phyloP scores from a whole-genome alignment of 2,888 invertebrate species.

The Trachelus iudaicus region DNA sequence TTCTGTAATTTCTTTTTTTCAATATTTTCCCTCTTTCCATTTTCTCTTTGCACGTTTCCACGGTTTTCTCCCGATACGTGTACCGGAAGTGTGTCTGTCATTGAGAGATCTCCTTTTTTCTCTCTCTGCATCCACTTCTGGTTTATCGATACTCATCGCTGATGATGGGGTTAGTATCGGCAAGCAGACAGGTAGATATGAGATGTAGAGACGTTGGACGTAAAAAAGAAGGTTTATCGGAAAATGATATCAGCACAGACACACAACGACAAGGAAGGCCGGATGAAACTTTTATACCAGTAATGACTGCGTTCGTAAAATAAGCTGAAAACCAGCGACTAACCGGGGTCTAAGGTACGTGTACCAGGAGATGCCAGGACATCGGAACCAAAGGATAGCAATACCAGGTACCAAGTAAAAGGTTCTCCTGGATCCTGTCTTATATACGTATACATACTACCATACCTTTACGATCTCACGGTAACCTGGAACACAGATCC shows the following conservation, averaged over 20 bases:
- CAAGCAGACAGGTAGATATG: background rate
- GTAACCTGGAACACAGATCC: background rate
- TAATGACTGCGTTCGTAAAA: background rate
- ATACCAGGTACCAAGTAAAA: background rate
- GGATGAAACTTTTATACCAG: slow-evolving; percentile 32
- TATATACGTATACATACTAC: background rate
- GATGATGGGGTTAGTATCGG: background rate
- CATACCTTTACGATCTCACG: background rate
- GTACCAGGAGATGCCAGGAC: background rate
- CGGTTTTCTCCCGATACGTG: background rate
- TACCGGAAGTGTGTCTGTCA: background rate
- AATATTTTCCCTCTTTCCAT: slow-evolving; percentile 7
- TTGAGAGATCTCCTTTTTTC: background rate
- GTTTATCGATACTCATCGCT: background rate
- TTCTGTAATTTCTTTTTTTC: slow-evolving; percentile 7
- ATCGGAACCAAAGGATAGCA: background rate
- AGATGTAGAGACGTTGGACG: background rate
- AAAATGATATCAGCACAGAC: slow-evolving; percentile 43
- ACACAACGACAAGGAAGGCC: slow-evolving; percentile 2
- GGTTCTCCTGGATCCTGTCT: background rate
- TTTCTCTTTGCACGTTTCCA: slow-evolving; percentile 4
- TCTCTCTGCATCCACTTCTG: background rate
- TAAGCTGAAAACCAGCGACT: background rate
- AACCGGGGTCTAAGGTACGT: background rate
- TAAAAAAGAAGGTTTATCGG: slow-evolving; percentile 39